phyloP scores from a whole-genome alignment of 2,113 vertebrate species.

The Paraplagusia blochii region DNA sequence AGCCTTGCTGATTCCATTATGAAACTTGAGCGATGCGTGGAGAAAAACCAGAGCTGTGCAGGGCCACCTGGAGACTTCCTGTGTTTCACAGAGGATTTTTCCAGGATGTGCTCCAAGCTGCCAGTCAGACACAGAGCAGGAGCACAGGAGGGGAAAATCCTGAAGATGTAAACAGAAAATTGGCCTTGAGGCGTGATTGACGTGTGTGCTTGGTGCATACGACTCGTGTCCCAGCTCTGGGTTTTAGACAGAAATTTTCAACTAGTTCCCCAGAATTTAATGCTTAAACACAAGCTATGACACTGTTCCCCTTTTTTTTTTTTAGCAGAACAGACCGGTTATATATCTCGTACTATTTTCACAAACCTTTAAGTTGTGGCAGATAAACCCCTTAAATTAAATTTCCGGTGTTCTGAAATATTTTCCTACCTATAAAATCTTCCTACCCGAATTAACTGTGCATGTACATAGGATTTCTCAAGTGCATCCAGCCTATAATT shows the following conservation, averaged over 20 bases:
- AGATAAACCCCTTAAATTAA: too few relatives aligned
- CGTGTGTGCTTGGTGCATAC: constrained; percentile 6
- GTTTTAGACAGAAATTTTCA: neutral
- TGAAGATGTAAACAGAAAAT: constrained; percentile 22
- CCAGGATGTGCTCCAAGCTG: constrained; percentile 34
- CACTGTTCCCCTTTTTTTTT: too few relatives aligned
- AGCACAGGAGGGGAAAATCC: neutral
- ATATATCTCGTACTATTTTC: too few relatives aligned
- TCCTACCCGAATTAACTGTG: too few relatives aligned
- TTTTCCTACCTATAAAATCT: too few relatives aligned
- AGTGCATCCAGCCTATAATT: too few relatives aligned
- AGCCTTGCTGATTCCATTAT: constrained; percentile 29
- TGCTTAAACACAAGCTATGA: too few relatives aligned
- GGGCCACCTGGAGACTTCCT: constrained; percentile 44
- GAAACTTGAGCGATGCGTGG: constrained; percentile 7
- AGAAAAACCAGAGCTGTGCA: constrained; percentile 28
- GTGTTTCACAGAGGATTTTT: constrained; percentile 35
- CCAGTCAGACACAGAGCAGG: constrained; percentile 31
- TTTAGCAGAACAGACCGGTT: too few relatives aligned
- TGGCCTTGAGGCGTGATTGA: constrained; percentile 7
- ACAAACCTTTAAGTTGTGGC: too few relatives aligned
- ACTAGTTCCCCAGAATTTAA: too few relatives aligned
- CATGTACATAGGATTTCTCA: too few relatives aligned
- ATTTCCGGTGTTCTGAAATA: too few relatives aligned
- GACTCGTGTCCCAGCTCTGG: neutral